phyloP scores from a whole-genome alignment of 2,113 vertebrate genomes.

The Tenebrosternarchus preto region DNA sequence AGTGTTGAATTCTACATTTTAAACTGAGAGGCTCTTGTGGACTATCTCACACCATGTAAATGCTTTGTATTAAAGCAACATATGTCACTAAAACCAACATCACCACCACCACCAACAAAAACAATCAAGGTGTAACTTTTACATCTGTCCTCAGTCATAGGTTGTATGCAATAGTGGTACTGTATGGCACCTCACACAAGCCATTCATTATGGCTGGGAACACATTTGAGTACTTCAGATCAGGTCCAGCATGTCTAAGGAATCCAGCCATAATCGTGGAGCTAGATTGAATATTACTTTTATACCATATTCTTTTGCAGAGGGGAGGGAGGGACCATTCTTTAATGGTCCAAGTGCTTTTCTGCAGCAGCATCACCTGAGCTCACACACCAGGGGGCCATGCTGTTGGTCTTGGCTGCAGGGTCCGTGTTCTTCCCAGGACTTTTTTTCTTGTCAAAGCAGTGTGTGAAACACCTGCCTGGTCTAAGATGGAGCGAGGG shows the following conservation, averaged over 20 bases:
- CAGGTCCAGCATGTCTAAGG: not conserved
- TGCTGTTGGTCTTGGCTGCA: conserved; percentile 83
- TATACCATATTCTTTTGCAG: conserved; percentile 50
- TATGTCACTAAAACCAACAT: not conserved
- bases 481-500: conserved; percentile 84
- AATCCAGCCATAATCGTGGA: not conserved
- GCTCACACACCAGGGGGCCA: conserved; percentile 65
- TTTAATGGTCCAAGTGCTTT: conserved; percentile 2
- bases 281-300: not conserved
- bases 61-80: not conserved
- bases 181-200: conserved; percentile 14
- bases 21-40: too few species aligned
- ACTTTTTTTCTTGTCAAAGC: conserved; percentile 85
- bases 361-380: conserved; percentile 26
- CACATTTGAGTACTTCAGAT: not conserved
- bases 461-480: conserved; percentile 81
- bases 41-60: too few species aligned
- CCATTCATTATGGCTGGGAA: conserved; percentile 25
- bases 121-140: not conserved
- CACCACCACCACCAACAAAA: not conserved
- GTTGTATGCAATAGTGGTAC: conserved; percentile 21
- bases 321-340: conserved; percentile 58
- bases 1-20: too few species aligned
- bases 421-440: conserved; percentile 88
- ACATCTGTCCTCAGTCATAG: conserved; percentile 23